phyloP scores from a whole-genome alignment of 1,140 invertebrate species.

The Atopsyche davidsoni region DNA sequence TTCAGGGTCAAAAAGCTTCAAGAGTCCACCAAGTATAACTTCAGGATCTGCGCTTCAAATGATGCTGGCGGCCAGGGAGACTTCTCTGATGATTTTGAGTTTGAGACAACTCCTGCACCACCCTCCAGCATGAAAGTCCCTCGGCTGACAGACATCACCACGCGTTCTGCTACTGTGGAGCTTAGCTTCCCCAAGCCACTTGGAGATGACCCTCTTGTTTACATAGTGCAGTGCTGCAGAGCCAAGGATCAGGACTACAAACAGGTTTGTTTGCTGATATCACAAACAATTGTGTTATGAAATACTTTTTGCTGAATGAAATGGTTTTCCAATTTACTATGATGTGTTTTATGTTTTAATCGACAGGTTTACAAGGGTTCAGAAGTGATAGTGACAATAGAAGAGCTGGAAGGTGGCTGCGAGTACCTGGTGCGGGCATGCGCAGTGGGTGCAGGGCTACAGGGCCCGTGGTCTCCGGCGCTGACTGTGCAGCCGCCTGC shows the following conservation, averaged over 20 bases:
- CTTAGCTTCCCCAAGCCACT: slow-evolving; percentile 49
- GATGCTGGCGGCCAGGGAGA: slow-evolving; percentile 72
- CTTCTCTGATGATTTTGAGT: slow-evolving; percentile 62
- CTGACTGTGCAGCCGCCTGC: slow-evolving; percentile 27
- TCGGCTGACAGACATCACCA: slow-evolving; percentile 46
- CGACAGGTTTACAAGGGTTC: slow-evolving; percentile 63
- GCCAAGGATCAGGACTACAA: slow-evolving; percentile 56
- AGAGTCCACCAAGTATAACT: slow-evolving; percentile 71
- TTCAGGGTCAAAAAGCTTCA: slow-evolving; percentile 76
- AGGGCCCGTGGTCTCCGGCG: slow-evolving; percentile 56
- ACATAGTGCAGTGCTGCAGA: slow-evolving; percentile 59
- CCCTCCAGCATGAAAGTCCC: slow-evolving; percentile 69
- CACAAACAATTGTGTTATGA: neutral
- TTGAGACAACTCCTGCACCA: slow-evolving; percentile 68
- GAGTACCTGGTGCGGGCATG: slow-evolving; percentile 70
- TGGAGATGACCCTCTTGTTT: slow-evolving; percentile 58
- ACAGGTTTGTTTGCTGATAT: slow-evolving; percentile 43
- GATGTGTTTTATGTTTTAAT: slow-evolving; percentile 8
- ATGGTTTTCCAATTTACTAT: slow-evolving; percentile 25
- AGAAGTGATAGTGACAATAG: slow-evolving; percentile 58
- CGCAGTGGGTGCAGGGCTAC: slow-evolving; percentile 59
- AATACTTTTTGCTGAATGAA: slow-evolving; percentile 7
- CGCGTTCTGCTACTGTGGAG: slow-evolving; percentile 43
- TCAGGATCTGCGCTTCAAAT: slow-evolving; percentile 76
- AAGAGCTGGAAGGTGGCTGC: slow-evolving; percentile 60